Evolutionary conservation across 23 tunicate genomes (phyloP).

Genomic region (Diplosoma virens): DNA sequence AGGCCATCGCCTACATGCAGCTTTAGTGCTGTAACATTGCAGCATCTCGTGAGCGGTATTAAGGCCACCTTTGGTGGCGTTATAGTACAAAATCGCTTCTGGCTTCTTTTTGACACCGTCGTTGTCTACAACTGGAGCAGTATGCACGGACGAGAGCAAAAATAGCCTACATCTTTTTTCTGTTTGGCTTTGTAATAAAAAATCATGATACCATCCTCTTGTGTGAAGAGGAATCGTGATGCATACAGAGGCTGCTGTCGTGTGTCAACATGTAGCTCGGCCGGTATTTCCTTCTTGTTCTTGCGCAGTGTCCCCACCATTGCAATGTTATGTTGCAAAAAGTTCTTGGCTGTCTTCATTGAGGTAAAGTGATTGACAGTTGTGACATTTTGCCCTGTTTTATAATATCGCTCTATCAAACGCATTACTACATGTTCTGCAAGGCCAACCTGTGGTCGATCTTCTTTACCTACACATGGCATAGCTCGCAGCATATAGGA

Average conservation of each 20-base stretch:
- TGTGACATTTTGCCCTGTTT: constrained; percentile 27
- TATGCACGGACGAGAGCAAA: constrained; percentile 23
- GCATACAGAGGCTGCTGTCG: constrained; percentile 19
- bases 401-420: constrained; percentile 25
- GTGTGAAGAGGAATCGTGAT: constrained; percentile 15
- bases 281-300: constrained; percentile 8
- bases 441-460: constrained; percentile 15
- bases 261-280: constrained; percentile 16
- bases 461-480: constrained; percentile 2
- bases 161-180: constrained; percentile 14
- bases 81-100: constrained; percentile 21
- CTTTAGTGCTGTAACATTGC: constrained; percentile 30
- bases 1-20: constrained; percentile 25
- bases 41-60: constrained; percentile 32
- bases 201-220: background rate
- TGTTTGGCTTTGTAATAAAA: constrained; percentile 10
- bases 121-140: constrained; percentile 16
- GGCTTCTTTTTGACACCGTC: constrained; percentile 10
- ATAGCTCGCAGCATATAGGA: constrained; percentile 23
- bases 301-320: constrained; percentile 17
- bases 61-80: constrained; percentile 22
- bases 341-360: constrained; percentile 4
- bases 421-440: constrained; percentile 23
- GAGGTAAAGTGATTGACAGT: constrained; percentile 12
- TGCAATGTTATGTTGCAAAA: constrained; percentile 20